A percentile compares a stretch with the other conserved stretches of the same genome.
phyloP scores from a whole-genome alignment of 2,113 vertebrate genomes.

The Oncorhynchus mykiss region DNA sequence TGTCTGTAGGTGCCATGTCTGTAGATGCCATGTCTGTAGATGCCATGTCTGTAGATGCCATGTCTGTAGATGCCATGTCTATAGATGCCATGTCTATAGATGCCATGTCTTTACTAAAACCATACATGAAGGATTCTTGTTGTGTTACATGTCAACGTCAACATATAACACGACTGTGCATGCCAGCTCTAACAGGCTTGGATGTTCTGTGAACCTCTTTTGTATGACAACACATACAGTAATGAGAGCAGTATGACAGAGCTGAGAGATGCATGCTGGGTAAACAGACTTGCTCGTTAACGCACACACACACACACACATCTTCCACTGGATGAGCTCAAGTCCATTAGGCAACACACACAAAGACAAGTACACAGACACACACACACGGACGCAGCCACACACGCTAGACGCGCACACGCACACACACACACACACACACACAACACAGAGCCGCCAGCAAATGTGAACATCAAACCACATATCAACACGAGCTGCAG shows the following conservation, averaged over 20 bases:
- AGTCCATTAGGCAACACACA: background rate
- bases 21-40: no score
- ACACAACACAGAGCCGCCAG: constrained; percentile 8
- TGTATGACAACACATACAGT: no score
- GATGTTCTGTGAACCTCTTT: no score
- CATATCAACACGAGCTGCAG: background rate
- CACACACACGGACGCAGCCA: background rate
- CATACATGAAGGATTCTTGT: no score
- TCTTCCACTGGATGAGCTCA: background rate
- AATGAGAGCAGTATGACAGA: background rate
- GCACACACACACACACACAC: background rate
- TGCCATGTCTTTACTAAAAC: no score
- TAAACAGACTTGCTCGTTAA: constrained; percentile 13
- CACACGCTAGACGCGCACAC: background rate
- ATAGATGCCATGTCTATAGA: no score
- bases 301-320: constrained; percentile 9
- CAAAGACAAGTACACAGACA: constrained; percentile 12
- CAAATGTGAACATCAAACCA: constrained; percentile 9
- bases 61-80: no score
- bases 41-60: no score
- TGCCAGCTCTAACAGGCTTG: no score
- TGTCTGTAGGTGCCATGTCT: no score
- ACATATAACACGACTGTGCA: no score
- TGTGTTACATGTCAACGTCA: no score
- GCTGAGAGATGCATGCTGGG: background rate